Evolutionary conservation across 2,113 vertebrate species (phyloP).

Genomic region (Nannobrachium achirus): DNA sequence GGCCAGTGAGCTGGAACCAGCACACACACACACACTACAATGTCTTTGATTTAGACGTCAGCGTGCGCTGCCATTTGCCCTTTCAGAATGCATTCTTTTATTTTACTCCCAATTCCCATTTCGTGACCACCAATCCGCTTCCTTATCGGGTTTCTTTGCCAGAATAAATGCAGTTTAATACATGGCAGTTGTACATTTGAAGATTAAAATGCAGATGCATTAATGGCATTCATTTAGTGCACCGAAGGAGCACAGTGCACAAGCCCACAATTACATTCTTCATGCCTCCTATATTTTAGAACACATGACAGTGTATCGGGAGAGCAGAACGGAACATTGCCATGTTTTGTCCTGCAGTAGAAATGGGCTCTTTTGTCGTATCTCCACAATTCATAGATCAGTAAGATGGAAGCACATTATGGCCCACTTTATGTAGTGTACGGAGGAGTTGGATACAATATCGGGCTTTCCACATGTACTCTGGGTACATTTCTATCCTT

Average conservation of each 20-base stretch:
- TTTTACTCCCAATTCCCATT: not conserved
- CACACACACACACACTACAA: slow-evolving; percentile 68
- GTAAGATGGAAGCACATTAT: too few species aligned
- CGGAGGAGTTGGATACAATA: too few species aligned
- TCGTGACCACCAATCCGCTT: not conserved
- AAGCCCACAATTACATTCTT: not conserved
- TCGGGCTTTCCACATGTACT: too few species aligned
- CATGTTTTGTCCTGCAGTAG: not conserved
- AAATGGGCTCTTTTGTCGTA: too few species aligned
- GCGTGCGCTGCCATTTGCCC: not conserved
- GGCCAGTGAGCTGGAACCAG: slow-evolving; percentile 85
- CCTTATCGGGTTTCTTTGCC: not conserved
- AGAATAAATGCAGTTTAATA: slow-evolving; percentile 10
- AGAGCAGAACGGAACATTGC: slow-evolving; percentile 2
- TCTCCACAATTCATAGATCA: too few species aligned
- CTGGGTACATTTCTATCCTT: too few species aligned
- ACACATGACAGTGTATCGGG: slow-evolving; percentile 14
- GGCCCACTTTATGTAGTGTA: too few species aligned
- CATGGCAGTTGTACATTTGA: slow-evolving; percentile 20
- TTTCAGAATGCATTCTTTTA: not conserved
- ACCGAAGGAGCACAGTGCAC: slow-evolving; percentile 18
- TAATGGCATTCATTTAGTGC: slow-evolving; percentile 44
- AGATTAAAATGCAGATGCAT: slow-evolving; percentile 51
- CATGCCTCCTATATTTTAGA: slow-evolving; percentile 14
- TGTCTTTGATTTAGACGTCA: slow-evolving; percentile 24